These are phyloP conservation scores for Proterorhinus semilunaris DNA, from an alignment of 2,113 vertebrate species.

Conservation along the genomic window DNA sequence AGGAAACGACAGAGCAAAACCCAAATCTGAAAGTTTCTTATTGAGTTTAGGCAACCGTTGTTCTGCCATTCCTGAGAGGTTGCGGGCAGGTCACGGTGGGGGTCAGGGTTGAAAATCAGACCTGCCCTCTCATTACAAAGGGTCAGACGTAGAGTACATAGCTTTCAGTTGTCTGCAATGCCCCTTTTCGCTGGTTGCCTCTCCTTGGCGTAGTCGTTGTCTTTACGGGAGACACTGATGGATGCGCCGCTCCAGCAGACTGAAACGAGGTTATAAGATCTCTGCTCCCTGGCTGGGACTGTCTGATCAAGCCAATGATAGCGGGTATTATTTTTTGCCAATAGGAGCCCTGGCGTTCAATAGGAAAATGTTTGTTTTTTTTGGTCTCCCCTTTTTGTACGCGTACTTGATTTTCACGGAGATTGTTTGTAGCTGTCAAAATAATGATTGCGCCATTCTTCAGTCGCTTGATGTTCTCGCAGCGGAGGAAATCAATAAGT, in stretches of 20 bases:
- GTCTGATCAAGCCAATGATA: slow-evolving; percentile 31
- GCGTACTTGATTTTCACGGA: neutral
- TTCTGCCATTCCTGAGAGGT: neutral
- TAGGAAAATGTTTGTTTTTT: slow-evolving; percentile 25
- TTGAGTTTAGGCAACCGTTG: slow-evolving; percentile 2
- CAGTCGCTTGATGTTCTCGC: slow-evolving; percentile 52
- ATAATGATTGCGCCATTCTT: slow-evolving; percentile 60
- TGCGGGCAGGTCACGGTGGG: neutral
- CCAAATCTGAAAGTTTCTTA: neutral
- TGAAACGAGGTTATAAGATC: slow-evolving; percentile 51
- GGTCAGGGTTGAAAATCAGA: neutral
- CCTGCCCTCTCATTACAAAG: slow-evolving; percentile 11
- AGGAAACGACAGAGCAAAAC: slow-evolving; percentile 18
- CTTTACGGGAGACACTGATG: slow-evolving; percentile 51
- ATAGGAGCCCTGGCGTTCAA: slow-evolving; percentile 20
- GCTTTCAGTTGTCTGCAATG: slow-evolving; percentile 24
- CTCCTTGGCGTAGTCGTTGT: slow-evolving; percentile 35
- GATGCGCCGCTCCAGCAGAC: slow-evolving; percentile 53
- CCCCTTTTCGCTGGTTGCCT: slow-evolving; percentile 6
- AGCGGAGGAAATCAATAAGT: slow-evolving; percentile 55
- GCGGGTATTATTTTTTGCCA: slow-evolving; percentile 14
- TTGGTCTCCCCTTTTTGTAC: neutral
- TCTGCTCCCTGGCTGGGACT: slow-evolving; percentile 42
- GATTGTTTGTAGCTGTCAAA: slow-evolving; percentile 60
- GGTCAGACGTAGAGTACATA: slow-evolving; percentile 14